These are phyloP conservation scores for Delphinapterus leucas DNA, from an alignment of 2,113 vertebrate genomes.

Conservation along the genomic window DNA sequence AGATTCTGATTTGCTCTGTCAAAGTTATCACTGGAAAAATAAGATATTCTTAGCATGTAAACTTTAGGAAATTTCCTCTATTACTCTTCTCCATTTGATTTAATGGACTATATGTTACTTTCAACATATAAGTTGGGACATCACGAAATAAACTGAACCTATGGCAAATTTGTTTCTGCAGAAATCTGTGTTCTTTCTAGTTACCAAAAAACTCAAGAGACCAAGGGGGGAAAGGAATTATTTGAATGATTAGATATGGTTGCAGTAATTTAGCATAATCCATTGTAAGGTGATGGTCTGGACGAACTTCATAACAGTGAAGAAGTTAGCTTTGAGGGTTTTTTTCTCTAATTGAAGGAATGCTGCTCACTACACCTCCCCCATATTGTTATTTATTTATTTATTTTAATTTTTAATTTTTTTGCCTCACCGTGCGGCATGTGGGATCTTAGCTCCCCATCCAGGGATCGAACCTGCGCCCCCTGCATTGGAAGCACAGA, in stretches of 20 bases:
- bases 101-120: neutral
- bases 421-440: too few relatives aligned
- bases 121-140: neutral
- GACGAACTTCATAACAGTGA: neutral
- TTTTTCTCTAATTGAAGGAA: neutral
- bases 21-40: conserved; percentile 17
- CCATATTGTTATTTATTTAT: too few relatives aligned
- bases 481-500: too few relatives aligned
- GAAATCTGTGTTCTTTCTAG: neutral
- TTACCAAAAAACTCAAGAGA: neutral
- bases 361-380: neutral
- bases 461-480: too few relatives aligned
- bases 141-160: neutral
- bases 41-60: neutral
- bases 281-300: neutral
- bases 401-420: too few relatives aligned
- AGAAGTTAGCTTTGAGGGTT: neutral
- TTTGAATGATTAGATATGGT: conserved; percentile 7
- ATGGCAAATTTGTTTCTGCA: neutral
- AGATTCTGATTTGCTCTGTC: neutral
- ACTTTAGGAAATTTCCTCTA: neutral
- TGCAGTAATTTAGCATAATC: neutral
- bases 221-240: neutral
- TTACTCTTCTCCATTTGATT: neutral
- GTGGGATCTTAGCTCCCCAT: too few relatives aligned